Evolutionary conservation across 1,140 invertebrate genomes (phyloP), one percentile per base, ranked within the genome.

Genomic region (Epicauta chinensis): DNA sequence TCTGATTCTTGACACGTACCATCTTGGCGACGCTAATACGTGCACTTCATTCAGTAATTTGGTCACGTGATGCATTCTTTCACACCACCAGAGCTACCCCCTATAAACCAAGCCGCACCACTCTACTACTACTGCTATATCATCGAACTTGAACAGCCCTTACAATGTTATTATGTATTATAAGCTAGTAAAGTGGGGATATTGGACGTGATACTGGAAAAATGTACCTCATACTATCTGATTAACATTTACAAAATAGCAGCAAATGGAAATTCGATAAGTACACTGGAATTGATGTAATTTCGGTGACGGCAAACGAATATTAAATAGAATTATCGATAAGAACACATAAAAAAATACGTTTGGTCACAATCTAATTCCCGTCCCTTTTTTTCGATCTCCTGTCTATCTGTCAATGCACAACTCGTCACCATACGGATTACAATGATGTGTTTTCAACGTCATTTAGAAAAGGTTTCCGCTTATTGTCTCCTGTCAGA

Each of bases 21-120:
- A 35, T 48, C 38, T 40, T 38, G 51, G 51, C 48, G 45, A 58
- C 51, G 50, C 56, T 63, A 61, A 63, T 63, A 63, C 59, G 59
- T 43, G 23, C 23, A 36, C 47, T 56, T 63, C 61, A 59, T 63
- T 58, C 56, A 41, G 61, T 61, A 63, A 63, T 63, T 61, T 56
- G 41, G 61, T 63, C 61, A 63, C 61, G 61, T 63, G 61, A 43
- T 51, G 56, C 55, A 63, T 63, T 61, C 59, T 63, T 63, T 53
- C 16, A 49, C 43, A 52, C 48, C 51, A 49, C 49, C 51, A 50
- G 37, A 48, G 37, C 29, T 7, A 16, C 16, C 14, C 14, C 32
- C 13, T 34, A 23, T 23, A 15, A 34, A 38, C 42, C 11, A 11
- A n/a, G n/a, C 5, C 16, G 5, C 30, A 29, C 16, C 7, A 16